These are phyloP conservation scores for Choreutis nemorana DNA, from an alignment of 2,888 invertebrate genomes.

Conservation along the genomic window DNA sequence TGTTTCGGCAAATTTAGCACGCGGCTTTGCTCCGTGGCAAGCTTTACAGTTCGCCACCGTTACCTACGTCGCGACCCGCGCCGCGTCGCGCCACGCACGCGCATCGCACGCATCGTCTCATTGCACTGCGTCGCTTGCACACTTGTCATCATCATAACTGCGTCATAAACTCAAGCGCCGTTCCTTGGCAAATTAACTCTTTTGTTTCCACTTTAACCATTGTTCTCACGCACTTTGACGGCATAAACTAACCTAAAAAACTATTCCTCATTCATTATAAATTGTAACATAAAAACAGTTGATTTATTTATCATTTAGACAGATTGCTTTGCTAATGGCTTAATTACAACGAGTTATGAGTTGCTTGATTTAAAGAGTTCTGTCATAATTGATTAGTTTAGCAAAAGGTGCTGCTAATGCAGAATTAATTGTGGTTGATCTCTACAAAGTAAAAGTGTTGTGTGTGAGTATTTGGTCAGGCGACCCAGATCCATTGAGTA, in stretches of 20 bases:
- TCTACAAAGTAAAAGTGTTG: slow-evolving; percentile 55
- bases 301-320: no score
- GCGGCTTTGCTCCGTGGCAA: slow-evolving; percentile 53
- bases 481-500: slow-evolving; percentile 49
- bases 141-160: slow-evolving; percentile 20
- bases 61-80: slow-evolving; percentile 47
- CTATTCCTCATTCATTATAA: no score
- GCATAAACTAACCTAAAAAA: no score
- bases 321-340: no score
- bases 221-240: no score
- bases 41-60: slow-evolving; percentile 64
- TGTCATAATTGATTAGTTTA: no score
- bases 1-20: slow-evolving; percentile 67
- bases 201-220: no score
- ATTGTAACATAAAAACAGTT: no score
- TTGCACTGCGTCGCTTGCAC: slow-evolving; percentile 14
- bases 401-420: slow-evolving; percentile 24
- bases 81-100: slow-evolving; percentile 53
- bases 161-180: slow-evolving; percentile 13
- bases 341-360: no score
- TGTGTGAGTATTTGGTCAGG: slow-evolving; percentile 36
- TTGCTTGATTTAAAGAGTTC: no score
- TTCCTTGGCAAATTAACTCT: no score
- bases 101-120: slow-evolving; percentile 24
- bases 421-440: slow-evolving; percentile 35